These are phyloP conservation scores for Heliconius nattereri DNA, from an alignment of 1,140 invertebrate species.

Conservation along the genomic window DNA sequence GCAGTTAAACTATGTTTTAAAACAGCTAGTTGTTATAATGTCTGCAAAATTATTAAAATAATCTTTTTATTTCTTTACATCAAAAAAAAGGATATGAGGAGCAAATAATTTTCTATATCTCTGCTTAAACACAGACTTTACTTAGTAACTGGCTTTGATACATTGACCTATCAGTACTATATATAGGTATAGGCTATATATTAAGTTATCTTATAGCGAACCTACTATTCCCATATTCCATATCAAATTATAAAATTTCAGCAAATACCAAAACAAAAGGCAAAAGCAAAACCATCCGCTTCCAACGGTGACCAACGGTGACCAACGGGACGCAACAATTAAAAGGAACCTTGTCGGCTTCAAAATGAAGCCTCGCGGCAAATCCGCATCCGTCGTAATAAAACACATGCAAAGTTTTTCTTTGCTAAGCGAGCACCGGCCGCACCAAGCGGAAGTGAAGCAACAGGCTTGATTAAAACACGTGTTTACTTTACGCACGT, in stretches of 20 bases:
- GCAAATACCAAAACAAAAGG: background rate
- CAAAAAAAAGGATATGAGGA: too few species aligned
- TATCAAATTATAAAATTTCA: background rate
- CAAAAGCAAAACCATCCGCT: background rate
- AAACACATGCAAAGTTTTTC: conserved; percentile 81
- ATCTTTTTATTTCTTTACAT: too few species aligned
- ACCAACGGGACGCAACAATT: conserved; percentile 63
- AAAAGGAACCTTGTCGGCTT: conserved; percentile 56
- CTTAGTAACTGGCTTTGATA: too few species aligned
- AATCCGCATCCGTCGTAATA: conserved; percentile 75
- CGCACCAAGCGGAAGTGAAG: conserved; percentile 74
- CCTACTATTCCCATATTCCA: background rate
- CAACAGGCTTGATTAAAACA: conserved; percentile 81
- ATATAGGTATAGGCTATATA: too few species aligned
- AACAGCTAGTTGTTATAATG: too few species aligned
- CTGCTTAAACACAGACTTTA: too few species aligned
- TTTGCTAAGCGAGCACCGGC: conserved; percentile 71
- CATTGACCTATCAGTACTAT: too few species aligned
- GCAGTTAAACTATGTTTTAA: background rate
- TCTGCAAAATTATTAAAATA: too few species aligned
- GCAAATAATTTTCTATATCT: too few species aligned
- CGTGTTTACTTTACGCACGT: conserved; percentile 78
- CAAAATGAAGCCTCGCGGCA: conserved; percentile 76
- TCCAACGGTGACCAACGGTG: conserved; percentile 14
- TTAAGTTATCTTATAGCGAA: background rate